Conservation (phyloP, 2,113 vertebrate species). For the Myrmophylax atrothorax region DNA sequence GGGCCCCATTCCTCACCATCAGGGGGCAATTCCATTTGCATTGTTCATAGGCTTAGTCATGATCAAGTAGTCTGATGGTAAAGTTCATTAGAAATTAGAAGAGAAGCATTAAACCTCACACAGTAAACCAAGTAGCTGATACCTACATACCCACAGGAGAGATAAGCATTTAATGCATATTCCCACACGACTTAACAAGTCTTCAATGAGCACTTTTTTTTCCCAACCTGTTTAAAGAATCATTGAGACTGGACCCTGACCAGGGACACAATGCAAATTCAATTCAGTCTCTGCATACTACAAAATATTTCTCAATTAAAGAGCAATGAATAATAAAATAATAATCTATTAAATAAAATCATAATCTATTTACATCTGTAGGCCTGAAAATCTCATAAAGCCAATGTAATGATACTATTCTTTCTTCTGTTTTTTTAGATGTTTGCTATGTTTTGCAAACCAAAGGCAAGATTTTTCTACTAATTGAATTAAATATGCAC, state of each 20-base stretch:
- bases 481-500: neutral
- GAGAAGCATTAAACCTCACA: conserved; percentile 82
- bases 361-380: conserved; percentile 34
- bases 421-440: conserved; percentile 43
- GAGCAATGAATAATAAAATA: conserved; percentile 28
- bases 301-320: conserved; percentile 71
- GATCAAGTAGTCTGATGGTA: conserved; percentile 94
- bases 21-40: conserved; percentile 99
- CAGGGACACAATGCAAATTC: conserved; percentile 65
- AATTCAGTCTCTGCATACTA: conserved; percentile 47
- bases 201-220: conserved; percentile 55
- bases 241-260: conserved; percentile 60
- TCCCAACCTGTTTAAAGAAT: conserved; percentile 56
- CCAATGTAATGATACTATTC: conserved; percentile 42
- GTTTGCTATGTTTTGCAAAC: conserved; percentile 39
- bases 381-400: conserved; percentile 65
- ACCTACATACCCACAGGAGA: conserved; percentile 70
- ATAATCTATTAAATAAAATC: conserved; percentile 36
- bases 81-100: conserved; percentile 93
- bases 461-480: conserved; percentile 44
- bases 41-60: conserved; percentile 97
- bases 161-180: conserved; percentile 58
- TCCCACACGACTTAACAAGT: conserved; percentile 69
- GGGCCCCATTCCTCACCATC: conserved; percentile 97
- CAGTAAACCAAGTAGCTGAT: conserved; percentile 78